Conservation (phyloP, 1,140 invertebrate genomes). For the Bombus vancouverensis region DNA sequence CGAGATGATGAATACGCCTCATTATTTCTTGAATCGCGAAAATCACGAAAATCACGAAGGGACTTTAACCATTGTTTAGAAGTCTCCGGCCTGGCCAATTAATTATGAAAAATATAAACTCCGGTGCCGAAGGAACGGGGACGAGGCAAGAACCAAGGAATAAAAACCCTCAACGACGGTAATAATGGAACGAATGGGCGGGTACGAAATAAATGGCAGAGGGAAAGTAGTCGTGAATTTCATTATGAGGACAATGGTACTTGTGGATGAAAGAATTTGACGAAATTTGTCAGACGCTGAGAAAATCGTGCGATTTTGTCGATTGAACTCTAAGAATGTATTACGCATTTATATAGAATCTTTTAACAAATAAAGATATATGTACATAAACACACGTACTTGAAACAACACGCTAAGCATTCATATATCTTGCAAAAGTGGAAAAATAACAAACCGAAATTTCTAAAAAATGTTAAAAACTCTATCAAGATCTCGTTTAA, state of each 20-base stretch:
- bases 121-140: too few relatives aligned
- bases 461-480: too few relatives aligned
- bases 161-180: constrained; percentile 48
- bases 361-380: too few relatives aligned
- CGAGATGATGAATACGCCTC: constrained; percentile 5
- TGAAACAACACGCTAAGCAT: too few relatives aligned
- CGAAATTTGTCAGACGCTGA: constrained; percentile 19
- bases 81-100: constrained; percentile 26
- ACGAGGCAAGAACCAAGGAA: constrained; percentile 17
- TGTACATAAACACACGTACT: not conserved
- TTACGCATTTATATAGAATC: too few relatives aligned
- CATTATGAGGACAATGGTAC: constrained; percentile 44
- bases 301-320: not conserved
- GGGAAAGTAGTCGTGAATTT: constrained; percentile 50
- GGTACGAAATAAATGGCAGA: constrained; percentile 29
- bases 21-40: constrained; percentile 22
- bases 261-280: constrained; percentile 28
- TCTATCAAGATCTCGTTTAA: too few relatives aligned
- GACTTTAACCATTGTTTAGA: constrained; percentile 30
- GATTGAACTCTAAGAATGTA: not conserved
- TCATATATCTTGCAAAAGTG: too few relatives aligned
- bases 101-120: constrained; percentile 46
- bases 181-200: constrained; percentile 36
- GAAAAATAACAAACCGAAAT: too few relatives aligned
- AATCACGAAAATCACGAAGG: constrained; percentile 6